Evolutionary conservation across 2,888 invertebrate genomes (phyloP), one percentile per base, ranked within the genome.

Genomic region (Lissocephala sabroskyi): DNA sequence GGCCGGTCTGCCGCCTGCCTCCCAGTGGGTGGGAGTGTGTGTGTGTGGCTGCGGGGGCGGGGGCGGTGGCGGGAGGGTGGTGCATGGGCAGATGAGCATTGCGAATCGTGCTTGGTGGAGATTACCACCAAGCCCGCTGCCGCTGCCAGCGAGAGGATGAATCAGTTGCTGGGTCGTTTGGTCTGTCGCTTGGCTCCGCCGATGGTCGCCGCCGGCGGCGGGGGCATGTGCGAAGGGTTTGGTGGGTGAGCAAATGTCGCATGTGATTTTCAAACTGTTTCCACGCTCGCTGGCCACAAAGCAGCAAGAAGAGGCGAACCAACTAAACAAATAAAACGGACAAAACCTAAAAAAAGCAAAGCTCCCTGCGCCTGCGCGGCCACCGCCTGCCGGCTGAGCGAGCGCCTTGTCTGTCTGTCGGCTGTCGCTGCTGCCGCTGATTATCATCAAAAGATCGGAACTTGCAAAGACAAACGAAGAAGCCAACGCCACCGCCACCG

Each of bases 221-320:
- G n/a, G n/a, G n/a, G n/a, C n/a, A n/a, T n/a, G 43, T n/a, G n/a
- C n/a, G n/a, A n/a, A n/a, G n/a, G n/a, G n/a, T n/a, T n/a, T n/a
- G n/a, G n/a, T 32, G 41, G 46, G 56, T 71, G 78, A 78, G 75
- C 64, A 80, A 79, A 79, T 81, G 79, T 79, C 71, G 82, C 81
- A 77, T 79, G 81, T 79, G 79, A 81, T 81, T 82, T 82, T 73
- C 76, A 71, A 83, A 82, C 82, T 82, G 82, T 82, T 82, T 82
- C 82, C 83, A 82, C 82, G 82, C 80, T 82, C 55, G 74, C 81
- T 82, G 84, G 81, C 82, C 84, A 82, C 82, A 80, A 82, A 80
- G 59, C 57, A n/a, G n/a, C 46, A 23, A 23, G 23, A 52, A 45
- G 23, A 23, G 7, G 23, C 41, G 62, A 41, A 54, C 23, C 37